A percentile compares a stretch with the other conserved stretches of the same genome.
Conservation (phyloP, 2,797 vertebrate genomes). For the Tokudaia tokunoshimensis region DNA sequence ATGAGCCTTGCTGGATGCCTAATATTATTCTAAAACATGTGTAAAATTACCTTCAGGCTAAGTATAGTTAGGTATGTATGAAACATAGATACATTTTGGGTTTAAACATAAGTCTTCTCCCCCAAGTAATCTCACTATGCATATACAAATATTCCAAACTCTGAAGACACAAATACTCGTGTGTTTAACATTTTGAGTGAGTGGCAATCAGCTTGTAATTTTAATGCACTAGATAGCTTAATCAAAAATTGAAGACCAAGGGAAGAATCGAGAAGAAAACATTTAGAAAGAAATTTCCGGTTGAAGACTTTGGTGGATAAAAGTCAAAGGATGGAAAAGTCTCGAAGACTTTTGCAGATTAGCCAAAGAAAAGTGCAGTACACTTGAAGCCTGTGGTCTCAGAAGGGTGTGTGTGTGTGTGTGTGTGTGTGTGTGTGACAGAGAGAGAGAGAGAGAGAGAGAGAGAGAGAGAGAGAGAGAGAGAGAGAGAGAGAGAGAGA, state of each 20-base stretch:
- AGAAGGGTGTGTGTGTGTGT: neutral
- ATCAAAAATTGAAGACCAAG: conserved; percentile 51
- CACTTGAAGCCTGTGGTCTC: neutral
- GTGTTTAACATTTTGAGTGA: conserved; percentile 9
- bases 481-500: too few relatives aligned
- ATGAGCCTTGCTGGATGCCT: neutral
- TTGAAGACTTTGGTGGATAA: neutral
- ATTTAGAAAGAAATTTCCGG: neutral
- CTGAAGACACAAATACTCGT: neutral
- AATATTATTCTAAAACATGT: neutral
- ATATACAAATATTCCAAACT: neutral
- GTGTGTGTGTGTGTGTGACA: too few relatives aligned
- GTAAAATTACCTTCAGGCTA: neutral
- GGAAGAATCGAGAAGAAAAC: conserved; percentile 2
- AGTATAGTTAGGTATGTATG: neutral
- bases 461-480: too few relatives aligned
- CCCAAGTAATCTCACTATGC: neutral
- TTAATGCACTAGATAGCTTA: neutral
- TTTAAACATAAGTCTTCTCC: neutral
- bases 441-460: too few relatives aligned
- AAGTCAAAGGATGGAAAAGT: neutral
- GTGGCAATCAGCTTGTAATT: neutral
- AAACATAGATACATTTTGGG: neutral
- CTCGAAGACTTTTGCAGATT: neutral
- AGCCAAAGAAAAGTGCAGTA: neutral